These are phyloP conservation scores for Probosciger aterrimus DNA, from an alignment of 2,113 vertebrate species.

Conservation along the genomic window DNA sequence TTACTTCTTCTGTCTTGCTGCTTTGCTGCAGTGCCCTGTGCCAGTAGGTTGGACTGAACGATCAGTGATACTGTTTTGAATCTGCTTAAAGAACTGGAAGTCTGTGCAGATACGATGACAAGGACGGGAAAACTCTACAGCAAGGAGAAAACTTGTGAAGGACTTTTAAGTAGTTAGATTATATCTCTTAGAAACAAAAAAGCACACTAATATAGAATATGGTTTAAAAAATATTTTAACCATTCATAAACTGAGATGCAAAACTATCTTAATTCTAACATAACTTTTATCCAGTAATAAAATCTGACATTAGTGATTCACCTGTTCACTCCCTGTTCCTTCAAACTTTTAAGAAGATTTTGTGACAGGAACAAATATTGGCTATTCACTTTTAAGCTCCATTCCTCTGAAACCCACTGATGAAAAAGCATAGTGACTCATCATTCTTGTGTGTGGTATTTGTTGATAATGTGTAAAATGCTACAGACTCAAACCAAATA, in stretches of 20 bases:
- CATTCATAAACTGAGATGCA: background rate
- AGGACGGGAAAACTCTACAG: background rate
- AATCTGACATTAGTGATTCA: background rate
- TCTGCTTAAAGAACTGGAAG: background rate
- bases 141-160: background rate
- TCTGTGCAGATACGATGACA: background rate
- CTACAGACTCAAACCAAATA: background rate
- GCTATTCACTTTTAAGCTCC: background rate
- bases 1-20: background rate
- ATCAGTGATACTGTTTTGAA: background rate
- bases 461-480: background rate
- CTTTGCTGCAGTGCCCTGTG: background rate
- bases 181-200: background rate
- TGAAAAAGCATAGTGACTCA: background rate
- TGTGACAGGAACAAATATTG: background rate
- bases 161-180: background rate
- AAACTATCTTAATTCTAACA: background rate
- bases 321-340: background rate
- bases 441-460: background rate
- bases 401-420: background rate
- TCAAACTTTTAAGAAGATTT: background rate
- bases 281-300: background rate
- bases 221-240: background rate
- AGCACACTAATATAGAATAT: background rate
- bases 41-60: background rate